Evolutionary conservation across 2,113 vertebrate genomes (phyloP).

Genomic region (Tenebrosternarchus preto): DNA sequence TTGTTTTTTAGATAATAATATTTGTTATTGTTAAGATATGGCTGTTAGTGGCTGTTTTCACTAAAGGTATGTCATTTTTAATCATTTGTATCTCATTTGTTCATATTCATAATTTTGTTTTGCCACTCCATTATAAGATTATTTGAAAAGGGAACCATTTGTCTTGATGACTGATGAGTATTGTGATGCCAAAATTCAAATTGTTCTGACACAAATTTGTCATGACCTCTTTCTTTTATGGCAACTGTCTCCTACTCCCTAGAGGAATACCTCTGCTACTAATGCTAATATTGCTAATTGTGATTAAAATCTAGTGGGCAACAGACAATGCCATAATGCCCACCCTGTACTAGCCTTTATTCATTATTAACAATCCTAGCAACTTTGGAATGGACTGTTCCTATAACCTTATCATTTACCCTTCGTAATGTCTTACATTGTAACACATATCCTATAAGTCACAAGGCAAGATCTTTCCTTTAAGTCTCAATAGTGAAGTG

Average conservation of each 20-base stretch:
- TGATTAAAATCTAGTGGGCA: not conserved
- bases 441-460: not conserved
- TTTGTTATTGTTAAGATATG: not conserved
- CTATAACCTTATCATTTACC: no score
- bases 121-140: not conserved
- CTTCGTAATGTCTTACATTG: not conserved
- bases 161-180: not conserved
- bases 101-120: not conserved
- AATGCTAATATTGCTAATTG: not conserved
- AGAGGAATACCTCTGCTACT: not conserved
- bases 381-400: not conserved
- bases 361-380: not conserved
- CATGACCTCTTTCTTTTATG: not conserved
- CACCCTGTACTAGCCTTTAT: not conserved
- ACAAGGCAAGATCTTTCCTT: not conserved
- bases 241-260: not conserved
- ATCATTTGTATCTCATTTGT: not conserved
- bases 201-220: not conserved
- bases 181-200: not conserved
- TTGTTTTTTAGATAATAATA: not conserved
- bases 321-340: not conserved
- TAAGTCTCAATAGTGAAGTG: not conserved
- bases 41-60: slow-evolving; percentile 4
- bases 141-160: not conserved
- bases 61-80: not conserved